A percentile compares a stretch with the other conserved stretches of the same genome.
phyloP scores from a whole-genome alignment of 1,140 invertebrate genomes.

The Oedothorax gibbosus region DNA sequence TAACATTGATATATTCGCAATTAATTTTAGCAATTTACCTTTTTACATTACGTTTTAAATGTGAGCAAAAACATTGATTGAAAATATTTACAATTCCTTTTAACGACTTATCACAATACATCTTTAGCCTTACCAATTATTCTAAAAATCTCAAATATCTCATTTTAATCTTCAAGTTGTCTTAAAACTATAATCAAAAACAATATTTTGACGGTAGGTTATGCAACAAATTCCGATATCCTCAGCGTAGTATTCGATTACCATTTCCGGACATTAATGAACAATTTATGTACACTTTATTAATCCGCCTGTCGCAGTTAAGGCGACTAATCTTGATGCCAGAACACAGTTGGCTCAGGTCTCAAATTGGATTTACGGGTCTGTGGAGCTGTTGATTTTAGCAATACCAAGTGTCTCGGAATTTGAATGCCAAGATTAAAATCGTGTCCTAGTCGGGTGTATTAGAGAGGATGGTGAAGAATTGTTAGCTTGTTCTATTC shows the following conservation, averaged over 20 bases:
- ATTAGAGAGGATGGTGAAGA: not conserved
- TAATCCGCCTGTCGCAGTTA: slow-evolving; percentile 40
- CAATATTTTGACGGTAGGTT: slow-evolving; percentile 18
- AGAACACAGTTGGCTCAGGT: not conserved
- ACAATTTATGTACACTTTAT: slow-evolving; percentile 56
- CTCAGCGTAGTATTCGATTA: slow-evolving; percentile 27
- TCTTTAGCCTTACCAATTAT: too few species aligned
- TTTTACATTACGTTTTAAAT: too few species aligned
- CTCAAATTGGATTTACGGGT: slow-evolving; percentile 47
- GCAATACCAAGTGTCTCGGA: slow-evolving; percentile 36
- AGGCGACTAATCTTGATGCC: slow-evolving; percentile 6
- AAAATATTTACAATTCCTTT: too few species aligned
- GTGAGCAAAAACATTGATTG: too few species aligned
- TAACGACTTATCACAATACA: too few species aligned
- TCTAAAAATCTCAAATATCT: too few species aligned
- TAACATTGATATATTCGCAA: too few species aligned
- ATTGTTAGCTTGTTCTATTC: not conserved
- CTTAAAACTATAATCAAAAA: slow-evolving; percentile 33
- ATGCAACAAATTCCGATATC: not conserved
- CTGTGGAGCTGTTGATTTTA: slow-evolving; percentile 37
- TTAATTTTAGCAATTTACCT: too few species aligned
- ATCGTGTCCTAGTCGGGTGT: slow-evolving; percentile 6
- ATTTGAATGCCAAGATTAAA: slow-evolving; percentile 55
- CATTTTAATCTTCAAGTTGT: slow-evolving; percentile 22
- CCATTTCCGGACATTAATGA: slow-evolving; percentile 50